A percentile compares a stretch with the other conserved stretches of the same genome.
phyloP scores from a whole-genome alignment of 2,113 vertebrate species.

The Arvicanthis niloticus region DNA sequence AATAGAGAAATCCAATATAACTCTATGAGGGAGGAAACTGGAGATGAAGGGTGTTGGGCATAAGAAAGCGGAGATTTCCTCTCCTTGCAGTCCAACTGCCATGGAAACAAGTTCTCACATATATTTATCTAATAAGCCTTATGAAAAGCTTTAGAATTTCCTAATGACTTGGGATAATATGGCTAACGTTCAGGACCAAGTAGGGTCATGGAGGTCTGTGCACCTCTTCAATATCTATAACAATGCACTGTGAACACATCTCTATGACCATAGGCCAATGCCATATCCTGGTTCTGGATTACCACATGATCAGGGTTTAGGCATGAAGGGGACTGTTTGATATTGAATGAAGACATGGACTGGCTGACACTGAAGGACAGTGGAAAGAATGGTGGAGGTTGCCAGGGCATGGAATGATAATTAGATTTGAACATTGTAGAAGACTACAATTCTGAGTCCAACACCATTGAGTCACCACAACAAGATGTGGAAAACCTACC shows the following conservation, averaged over 20 bases:
- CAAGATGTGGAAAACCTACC: neutral
- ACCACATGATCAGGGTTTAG: neutral
- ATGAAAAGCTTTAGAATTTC: neutral
- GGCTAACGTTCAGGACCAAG: neutral
- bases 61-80: neutral
- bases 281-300: neutral
- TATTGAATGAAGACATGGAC: neutral
- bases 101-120: neutral
- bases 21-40: neutral
- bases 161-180: neutral
- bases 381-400: neutral
- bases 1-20: neutral
- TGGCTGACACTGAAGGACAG: neutral
- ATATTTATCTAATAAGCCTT: neutral
- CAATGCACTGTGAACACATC: neutral
- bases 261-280: neutral
- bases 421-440: neutral
- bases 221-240: neutral
- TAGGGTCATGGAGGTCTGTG: neutral
- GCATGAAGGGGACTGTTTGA: neutral
- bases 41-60: neutral
- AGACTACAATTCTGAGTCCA: neutral
- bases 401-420: neutral
- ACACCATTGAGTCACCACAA: neutral
- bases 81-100: neutral